Evolutionary conservation across 2,888 invertebrate genomes (phyloP).

Genomic region (Ennomos quercinarius): DNA sequence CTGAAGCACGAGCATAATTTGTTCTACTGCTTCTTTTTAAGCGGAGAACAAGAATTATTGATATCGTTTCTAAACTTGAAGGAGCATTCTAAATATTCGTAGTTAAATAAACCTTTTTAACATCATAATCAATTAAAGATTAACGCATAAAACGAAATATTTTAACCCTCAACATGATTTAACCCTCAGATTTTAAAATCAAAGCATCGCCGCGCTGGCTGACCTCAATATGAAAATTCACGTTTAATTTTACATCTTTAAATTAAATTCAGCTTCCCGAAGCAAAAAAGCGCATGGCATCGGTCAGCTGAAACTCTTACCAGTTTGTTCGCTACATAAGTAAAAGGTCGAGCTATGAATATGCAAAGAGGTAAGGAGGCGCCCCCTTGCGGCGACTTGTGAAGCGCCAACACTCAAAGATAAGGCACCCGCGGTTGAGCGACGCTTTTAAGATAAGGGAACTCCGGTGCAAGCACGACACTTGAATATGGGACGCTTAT

Average conservation of each 20-base stretch:
- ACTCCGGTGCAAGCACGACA: constrained; percentile 12
- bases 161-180: too few relatives aligned
- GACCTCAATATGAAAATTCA: constrained; percentile 2
- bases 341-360: constrained; percentile 50
- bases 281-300: constrained; percentile 18
- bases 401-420: constrained; percentile 48
- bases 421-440: constrained; percentile 40
- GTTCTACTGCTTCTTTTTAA: too few relatives aligned
- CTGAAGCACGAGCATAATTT: constrained; percentile 1
- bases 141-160: too few relatives aligned
- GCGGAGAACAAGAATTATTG: too few relatives aligned
- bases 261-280: constrained; percentile 6
- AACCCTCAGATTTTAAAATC: too few relatives aligned
- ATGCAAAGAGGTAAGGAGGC: constrained; percentile 58
- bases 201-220: neutral
- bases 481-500: too few relatives aligned
- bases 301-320: constrained; percentile 32
- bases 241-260: constrained; percentile 2
- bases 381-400: constrained; percentile 52
- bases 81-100: too few relatives aligned
- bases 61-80: too few relatives aligned
- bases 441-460: constrained; percentile 47
- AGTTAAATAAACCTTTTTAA: too few relatives aligned
- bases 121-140: too few relatives aligned
- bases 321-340: constrained; percentile 39